Conservation (phyloP, 1,140 invertebrate genomes). For the Telenomus remus region DNA sequence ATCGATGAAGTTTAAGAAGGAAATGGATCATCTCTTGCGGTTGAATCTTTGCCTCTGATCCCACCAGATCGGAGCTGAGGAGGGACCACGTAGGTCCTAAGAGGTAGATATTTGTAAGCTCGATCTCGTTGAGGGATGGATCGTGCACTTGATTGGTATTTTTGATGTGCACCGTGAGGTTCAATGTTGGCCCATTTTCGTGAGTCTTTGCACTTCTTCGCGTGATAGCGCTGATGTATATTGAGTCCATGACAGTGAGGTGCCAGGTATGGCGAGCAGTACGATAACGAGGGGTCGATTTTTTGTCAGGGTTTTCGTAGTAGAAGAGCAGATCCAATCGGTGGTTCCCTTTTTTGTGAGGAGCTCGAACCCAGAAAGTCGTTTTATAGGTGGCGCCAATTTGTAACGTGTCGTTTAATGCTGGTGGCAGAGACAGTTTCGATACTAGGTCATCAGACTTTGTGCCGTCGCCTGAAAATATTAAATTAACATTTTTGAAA, state of each 20-base stretch:
- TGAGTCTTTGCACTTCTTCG: slow-evolving; percentile 75
- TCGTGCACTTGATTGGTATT: slow-evolving; percentile 82
- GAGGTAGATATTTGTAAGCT: slow-evolving; percentile 77
- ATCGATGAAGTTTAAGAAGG: slow-evolving; percentile 72
- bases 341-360: slow-evolving; percentile 79
- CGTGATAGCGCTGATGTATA: slow-evolving; percentile 78
- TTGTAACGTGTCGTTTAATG: slow-evolving; percentile 70
- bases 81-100: slow-evolving; percentile 77
- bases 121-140: slow-evolving; percentile 78
- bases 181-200: slow-evolving; percentile 75
- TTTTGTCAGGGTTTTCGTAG: slow-evolving; percentile 78
- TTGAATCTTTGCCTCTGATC: slow-evolving; percentile 69
- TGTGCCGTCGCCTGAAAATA: slow-evolving; percentile 70
- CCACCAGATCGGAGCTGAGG: slow-evolving; percentile 65
- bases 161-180: slow-evolving; percentile 79
- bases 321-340: slow-evolving; percentile 83
- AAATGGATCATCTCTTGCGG: slow-evolving; percentile 76
- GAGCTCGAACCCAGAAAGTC: slow-evolving; percentile 82
- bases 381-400: slow-evolving; percentile 78
- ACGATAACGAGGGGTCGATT: slow-evolving; percentile 77
- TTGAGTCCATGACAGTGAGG: slow-evolving; percentile 81
- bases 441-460: slow-evolving; percentile 75
- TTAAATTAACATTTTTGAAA: neutral
- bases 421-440: slow-evolving; percentile 69
- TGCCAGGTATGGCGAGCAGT: slow-evolving; percentile 82